phyloP scores from a whole-genome alignment of 2,797 vertebrate species.

The Gallinago solitaria region DNA sequence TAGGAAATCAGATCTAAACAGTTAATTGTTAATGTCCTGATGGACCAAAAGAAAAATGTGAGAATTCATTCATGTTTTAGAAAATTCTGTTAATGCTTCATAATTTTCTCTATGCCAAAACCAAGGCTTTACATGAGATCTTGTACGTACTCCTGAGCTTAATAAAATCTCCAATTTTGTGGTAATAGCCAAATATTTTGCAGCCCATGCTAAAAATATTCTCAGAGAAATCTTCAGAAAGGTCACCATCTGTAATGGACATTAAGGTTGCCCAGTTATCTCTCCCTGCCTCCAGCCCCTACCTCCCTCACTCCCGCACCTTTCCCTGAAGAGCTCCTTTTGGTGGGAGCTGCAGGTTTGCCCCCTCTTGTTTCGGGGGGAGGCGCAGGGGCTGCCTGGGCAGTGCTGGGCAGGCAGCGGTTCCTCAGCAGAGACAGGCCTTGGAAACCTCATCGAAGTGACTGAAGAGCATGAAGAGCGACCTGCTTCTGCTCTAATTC shows the following conservation, averaged over 20 bases:
- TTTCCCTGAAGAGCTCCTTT: neutral
- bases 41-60: no score
- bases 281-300: neutral
- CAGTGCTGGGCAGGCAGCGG: neutral
- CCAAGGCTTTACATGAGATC: neutral
- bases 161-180: neutral
- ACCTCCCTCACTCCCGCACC: neutral
- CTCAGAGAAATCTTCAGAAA: fast-evolving
- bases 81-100: neutral
- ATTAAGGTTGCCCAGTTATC: neutral
- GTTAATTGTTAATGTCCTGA: neutral
- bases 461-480: neutral
- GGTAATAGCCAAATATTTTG: neutral
- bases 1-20: neutral
- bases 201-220: neutral
- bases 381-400: neutral
- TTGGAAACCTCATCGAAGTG: neutral
- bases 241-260: neutral
- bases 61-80: neutral
- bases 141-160: neutral
- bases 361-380: neutral
- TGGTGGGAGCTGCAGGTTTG: neutral
- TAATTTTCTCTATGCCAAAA: neutral
- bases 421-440: neutral
- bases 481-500: neutral